These are phyloP conservation scores for Sphaeramia orbicularis DNA, from an alignment of 2,797 vertebrate species.

Conservation along the genomic window DNA sequence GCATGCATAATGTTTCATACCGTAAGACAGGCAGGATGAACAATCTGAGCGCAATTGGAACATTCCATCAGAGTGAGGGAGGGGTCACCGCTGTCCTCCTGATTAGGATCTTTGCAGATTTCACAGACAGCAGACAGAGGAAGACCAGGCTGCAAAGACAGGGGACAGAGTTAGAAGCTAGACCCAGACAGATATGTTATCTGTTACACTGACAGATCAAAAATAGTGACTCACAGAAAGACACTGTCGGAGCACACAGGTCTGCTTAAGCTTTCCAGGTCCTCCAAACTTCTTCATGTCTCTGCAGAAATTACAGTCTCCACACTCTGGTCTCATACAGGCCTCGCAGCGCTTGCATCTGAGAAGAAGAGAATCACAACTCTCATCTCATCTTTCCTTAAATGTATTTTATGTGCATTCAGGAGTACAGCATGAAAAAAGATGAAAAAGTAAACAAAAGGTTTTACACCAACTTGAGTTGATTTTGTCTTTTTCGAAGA, in stretches of 20 bases:
- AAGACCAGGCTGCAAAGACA: conserved; percentile 89
- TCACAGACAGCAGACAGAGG: conserved; percentile 97
- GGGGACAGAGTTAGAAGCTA: not conserved
- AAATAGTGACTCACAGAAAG: conserved; percentile 88
- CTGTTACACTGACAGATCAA: not conserved
- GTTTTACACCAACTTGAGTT: too few relatives aligned
- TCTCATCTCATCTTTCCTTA: too few relatives aligned
- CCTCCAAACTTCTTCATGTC: conserved; percentile 99
- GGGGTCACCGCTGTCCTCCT: conserved; percentile 89
- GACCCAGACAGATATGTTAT: not conserved
- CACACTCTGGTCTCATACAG: conserved; percentile 95
- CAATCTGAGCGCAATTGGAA: conserved; percentile 96
- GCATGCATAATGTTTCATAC: conserved; percentile 64
- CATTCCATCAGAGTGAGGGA: conserved; percentile 97
- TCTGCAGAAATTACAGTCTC: conserved; percentile 97
- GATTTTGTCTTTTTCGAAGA: too few relatives aligned
- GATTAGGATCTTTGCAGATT: conserved; percentile 96
- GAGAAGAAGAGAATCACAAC: not conserved
- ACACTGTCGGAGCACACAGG: conserved; percentile 94
- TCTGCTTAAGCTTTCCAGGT: conserved; percentile 96
- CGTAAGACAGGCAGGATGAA: conserved; percentile 95
- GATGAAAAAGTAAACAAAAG: too few relatives aligned
- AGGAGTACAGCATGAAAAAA: too few relatives aligned
- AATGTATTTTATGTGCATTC: too few relatives aligned
- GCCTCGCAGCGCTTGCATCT: conserved; percentile 97